phyloP scores from a whole-genome alignment of 2,797 vertebrate species.

The Geotrypetes seraphini region DNA sequence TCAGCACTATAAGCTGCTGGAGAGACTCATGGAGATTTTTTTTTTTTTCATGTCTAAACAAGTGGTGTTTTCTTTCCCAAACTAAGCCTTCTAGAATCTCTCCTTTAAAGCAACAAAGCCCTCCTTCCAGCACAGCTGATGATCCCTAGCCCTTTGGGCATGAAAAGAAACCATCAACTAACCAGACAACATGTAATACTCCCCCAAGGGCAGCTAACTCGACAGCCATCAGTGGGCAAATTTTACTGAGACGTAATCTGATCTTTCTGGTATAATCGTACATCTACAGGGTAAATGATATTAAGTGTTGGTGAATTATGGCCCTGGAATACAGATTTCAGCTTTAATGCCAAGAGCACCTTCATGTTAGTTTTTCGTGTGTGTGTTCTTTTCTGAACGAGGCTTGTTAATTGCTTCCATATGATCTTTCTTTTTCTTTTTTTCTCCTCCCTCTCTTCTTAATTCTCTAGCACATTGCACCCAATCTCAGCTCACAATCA shows the following conservation, averaged over 20 bases:
- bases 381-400: slow-evolving; percentile 55
- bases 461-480: slow-evolving; percentile 1
- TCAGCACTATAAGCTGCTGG: no score
- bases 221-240: slow-evolving; percentile 43
- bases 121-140: slow-evolving; percentile 8
- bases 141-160: background rate
- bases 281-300: slow-evolving; percentile 51
- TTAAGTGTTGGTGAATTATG: slow-evolving; percentile 56
- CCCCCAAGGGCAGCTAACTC: slow-evolving; percentile 28
- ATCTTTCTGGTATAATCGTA: slow-evolving; percentile 51
- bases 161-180: slow-evolving; percentile 4
- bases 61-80: no score
- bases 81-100: no score
- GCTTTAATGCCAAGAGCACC: slow-evolving; percentile 51
- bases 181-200: slow-evolving; percentile 24
- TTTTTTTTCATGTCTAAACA: no score
- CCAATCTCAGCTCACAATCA: background rate
- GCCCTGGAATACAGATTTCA: slow-evolving; percentile 42
- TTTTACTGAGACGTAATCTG: slow-evolving; percentile 59
- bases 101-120: no score
- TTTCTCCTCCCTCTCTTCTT: background rate
- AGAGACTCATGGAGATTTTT: no score
- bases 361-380: no score
- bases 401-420: slow-evolving; percentile 54
- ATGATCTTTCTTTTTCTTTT: slow-evolving; percentile 28